Base-by-base conservation (phyloP, 2,888 invertebrate species). In the Girardia tigrina region DNA sequence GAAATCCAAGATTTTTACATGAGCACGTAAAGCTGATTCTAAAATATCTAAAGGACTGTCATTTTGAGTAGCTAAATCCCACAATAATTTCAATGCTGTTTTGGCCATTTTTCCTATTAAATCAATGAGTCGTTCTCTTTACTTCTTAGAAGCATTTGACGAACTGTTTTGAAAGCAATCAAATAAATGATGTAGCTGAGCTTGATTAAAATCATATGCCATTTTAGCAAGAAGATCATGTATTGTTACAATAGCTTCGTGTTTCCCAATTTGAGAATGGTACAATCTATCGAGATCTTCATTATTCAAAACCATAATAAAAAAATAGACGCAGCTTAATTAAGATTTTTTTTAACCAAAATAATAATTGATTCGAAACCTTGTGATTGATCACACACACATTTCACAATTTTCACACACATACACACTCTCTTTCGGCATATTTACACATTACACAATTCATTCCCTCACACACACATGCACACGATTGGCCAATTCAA, bases 91-190 rank as follows among this genome's bases (percentile, higher is more conserved):
- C 80, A 97, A 86, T 72, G 94, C 90, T 88, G 95, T 95, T 84
- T 93, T 91, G 71, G 95, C 94, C 95, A 95, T 95, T 12, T 94
- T 92, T 73, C 95, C 95, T 80, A 97, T 95, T 79, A 97, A 87
- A 86, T 97, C 95, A 80, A 97, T 85, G 79, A 97, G 87, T 82
- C 94, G 91, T 85, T 97, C 95, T 80, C 94, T 88, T 86, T 97
- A 94, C 82, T 94, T 90, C 85, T 92, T 93, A 83, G 90, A 92
- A 56, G 94, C 94, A 79, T 91, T 91, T 71, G 91, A 91, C 95
- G 95, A 95, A 86, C 91, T 92, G 75, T 83, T 83, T 88, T 93
- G 92, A 86, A 94, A 95, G 85, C 94, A 94, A 82, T 92, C 93
- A 86, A 97, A 95, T 36, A 97, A 87, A 85, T 95, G 94, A 83